phyloP scores from a whole-genome alignment of 2,888 invertebrate genomes.

The Euzophera pinguis region DNA sequence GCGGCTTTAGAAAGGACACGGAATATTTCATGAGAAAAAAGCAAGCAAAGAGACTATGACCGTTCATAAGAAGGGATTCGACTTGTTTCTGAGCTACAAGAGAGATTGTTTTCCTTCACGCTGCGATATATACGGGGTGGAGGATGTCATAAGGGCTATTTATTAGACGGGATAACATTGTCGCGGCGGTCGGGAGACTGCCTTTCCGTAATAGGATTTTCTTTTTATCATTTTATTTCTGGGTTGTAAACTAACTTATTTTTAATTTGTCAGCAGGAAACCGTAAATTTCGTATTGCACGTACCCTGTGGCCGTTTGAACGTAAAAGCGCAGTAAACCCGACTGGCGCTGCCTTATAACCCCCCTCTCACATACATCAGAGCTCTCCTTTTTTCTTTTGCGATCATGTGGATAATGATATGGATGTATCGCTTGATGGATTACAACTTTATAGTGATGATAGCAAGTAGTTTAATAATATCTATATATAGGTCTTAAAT shows the following conservation, averaged over 20 bases:
- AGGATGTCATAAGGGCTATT: slow-evolving; percentile 69
- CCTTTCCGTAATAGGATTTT: slow-evolving; percentile 64
- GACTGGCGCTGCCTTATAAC: slow-evolving; percentile 43
- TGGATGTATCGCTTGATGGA: slow-evolving; percentile 38
- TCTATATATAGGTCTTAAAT: too few species aligned
- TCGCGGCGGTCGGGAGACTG: slow-evolving; percentile 48
- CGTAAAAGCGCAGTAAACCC: slow-evolving; percentile 61
- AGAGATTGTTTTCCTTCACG: slow-evolving; percentile 66
- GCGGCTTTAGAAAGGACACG: slow-evolving; percentile 36
- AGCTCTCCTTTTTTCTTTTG: too few species aligned
- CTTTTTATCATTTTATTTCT: slow-evolving; percentile 68
- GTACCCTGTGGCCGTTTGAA: slow-evolving; percentile 42
- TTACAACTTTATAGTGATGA: slow-evolving; percentile 23
- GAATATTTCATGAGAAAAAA: slow-evolving; percentile 53
- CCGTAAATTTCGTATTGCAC: slow-evolving; percentile 65
- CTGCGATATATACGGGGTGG: slow-evolving; percentile 49
- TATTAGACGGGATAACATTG: slow-evolving; percentile 74
- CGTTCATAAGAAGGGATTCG: slow-evolving; percentile 65
- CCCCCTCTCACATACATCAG: slow-evolving; percentile 30
- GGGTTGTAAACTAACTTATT: slow-evolving; percentile 71
- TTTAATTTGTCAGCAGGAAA: slow-evolving; percentile 70
- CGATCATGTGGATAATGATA: slow-evolving; percentile 26
- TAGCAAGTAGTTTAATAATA: too few species aligned
- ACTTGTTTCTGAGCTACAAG: slow-evolving; percentile 59
- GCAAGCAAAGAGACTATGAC: slow-evolving; percentile 43